Evolutionary conservation across 1,140 invertebrate genomes (phyloP).

Genomic region (Atta colombica): DNA sequence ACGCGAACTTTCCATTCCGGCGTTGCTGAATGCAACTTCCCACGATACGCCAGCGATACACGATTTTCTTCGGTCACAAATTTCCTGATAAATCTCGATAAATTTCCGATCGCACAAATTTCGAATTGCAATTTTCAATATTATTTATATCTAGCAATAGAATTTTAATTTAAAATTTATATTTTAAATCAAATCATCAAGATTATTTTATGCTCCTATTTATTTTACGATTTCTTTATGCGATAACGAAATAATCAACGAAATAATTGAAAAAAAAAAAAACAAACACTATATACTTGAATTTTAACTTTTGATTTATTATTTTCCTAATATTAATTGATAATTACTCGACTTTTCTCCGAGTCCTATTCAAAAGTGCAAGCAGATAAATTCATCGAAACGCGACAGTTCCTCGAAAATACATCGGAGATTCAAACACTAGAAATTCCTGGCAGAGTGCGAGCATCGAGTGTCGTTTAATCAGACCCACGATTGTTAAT

Average conservation of each 20-base stretch:
- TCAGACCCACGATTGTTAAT: slow-evolving; percentile 59
- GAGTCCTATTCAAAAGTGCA: background rate
- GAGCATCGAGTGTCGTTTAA: slow-evolving; percentile 49
- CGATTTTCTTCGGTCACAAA: slow-evolving; percentile 24
- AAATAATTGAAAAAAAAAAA: too few relatives aligned
- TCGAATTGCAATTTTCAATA: background rate
- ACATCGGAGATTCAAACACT: slow-evolving; percentile 21
- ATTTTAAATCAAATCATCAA: background rate
- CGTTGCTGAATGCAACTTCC: slow-evolving; percentile 30
- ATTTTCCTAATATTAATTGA: too few relatives aligned
- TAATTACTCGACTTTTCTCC: background rate
- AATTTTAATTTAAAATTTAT: background rate
- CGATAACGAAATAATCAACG: background rate
- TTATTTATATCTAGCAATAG: background rate
- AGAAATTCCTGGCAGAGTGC: slow-evolving; percentile 34
- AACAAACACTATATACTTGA: too few relatives aligned
- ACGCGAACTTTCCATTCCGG: slow-evolving; percentile 49
- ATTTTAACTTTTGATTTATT: too few relatives aligned
- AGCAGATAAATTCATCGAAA: slow-evolving; percentile 12
- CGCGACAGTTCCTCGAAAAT: slow-evolving; percentile 3
- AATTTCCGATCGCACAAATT: background rate
- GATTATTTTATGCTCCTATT: background rate
- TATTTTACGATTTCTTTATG: background rate
- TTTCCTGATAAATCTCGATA: slow-evolving; percentile 20
- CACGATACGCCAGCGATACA: slow-evolving; percentile 33